Base-by-base conservation (phyloP, 2,888 invertebrate species). In the Stenodema calcarata region DNA sequence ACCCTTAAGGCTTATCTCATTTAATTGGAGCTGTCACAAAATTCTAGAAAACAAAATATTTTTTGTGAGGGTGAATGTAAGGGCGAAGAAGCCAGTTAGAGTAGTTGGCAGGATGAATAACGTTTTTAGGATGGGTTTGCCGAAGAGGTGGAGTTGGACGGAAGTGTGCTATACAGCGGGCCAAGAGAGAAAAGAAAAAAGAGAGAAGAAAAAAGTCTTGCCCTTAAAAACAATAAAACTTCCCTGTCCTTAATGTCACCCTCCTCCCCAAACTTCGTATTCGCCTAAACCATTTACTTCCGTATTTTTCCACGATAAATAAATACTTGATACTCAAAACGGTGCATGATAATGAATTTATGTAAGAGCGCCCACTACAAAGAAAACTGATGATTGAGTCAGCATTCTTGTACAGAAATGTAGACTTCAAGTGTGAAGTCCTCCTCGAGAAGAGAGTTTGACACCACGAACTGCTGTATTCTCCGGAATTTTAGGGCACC, bases 1-100 rank as follows among this genome's bases (percentile, higher is more conserved):
- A 69, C 62, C 69, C 70, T 11, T 42, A 27, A 28, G 69, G 82
- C 35, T 82, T 41, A 82, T 62, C 82, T 70, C 42, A 27, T 23
- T 82, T 82, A 82, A 82, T 82, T 82, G 82, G 82, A 69, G 18
- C 9, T 70, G 62, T 54, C 62, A 62, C 23, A 62, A 62, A 62
- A 27, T 69, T 69, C 18, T 7, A 28, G 69, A 7, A 23, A 27
- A 69, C 4, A 69, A 69, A 54, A 54, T 18, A 44, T 7, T 18
- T 7, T 27, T 42, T 2, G 18, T 9, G 18, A 44, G 78, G 35
- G 16, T 1, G 47, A 41, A 23, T 44, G 78, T 35, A 23, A 42
- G 42, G 78, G 44, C 6, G 78, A 47, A 44, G 44, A 18, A 42
- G 41, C 0, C 23, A 14, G 42, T 44, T 27, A 14, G 27, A 23